phyloP scores from a whole-genome alignment of 2,113 vertebrate species.

The Sturnira hondurensis region DNA sequence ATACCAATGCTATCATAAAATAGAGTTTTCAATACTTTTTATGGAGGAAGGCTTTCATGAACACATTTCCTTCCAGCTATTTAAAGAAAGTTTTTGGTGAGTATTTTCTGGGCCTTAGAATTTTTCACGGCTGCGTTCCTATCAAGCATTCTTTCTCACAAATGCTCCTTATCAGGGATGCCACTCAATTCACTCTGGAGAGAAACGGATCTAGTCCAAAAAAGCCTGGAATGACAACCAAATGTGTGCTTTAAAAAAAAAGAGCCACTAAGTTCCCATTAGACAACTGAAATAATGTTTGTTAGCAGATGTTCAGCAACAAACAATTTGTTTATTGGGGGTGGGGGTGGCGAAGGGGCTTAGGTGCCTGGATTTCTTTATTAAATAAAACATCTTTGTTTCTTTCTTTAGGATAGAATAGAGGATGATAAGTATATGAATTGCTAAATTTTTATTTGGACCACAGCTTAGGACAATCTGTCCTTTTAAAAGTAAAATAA shows the following conservation, averaged over 20 bases:
- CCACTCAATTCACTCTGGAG: neutral
- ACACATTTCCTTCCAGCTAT: no score
- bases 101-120: conserved; percentile 8
- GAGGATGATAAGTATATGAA: neutral
- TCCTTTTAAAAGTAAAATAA: neutral
- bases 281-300: neutral
- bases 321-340: neutral
- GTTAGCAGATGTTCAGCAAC: neutral
- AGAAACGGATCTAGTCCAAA: neutral
- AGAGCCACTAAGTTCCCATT: neutral
- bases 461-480: neutral
- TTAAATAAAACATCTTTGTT: neutral
- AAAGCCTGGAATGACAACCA: neutral
- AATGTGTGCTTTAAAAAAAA: neutral
- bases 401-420: neutral
- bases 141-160: neutral
- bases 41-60: neutral
- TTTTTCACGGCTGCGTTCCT: neutral
- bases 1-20: neutral
- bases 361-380: neutral
- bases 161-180: neutral
- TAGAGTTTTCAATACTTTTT: neutral
- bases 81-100: no score
- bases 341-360: neutral
- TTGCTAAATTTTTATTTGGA: neutral